These are phyloP conservation scores for Gambusia yucatana DNA, from an alignment of 2,797 vertebrate genomes.

Conservation along the genomic window DNA sequence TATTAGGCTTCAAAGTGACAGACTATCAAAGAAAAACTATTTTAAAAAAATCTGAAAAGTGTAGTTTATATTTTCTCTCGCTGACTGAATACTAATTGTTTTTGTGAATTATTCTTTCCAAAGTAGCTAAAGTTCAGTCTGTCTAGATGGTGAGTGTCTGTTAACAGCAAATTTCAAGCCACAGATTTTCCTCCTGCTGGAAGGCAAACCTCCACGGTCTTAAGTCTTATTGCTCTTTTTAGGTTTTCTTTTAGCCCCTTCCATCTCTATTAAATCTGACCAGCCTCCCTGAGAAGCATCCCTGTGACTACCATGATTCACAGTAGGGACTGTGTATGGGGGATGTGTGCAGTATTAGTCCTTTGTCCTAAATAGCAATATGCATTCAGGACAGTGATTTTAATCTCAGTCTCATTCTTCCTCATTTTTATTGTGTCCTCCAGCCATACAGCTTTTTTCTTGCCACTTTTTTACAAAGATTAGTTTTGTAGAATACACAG, in stretches of 20 bases:
- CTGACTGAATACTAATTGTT: background rate
- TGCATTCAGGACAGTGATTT: background rate
- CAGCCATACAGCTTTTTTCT: background rate
- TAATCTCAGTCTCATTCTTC: background rate
- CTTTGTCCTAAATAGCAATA: background rate
- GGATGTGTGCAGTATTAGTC: background rate
- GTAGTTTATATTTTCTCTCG: background rate
- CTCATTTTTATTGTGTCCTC: background rate
- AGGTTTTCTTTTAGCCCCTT: background rate
- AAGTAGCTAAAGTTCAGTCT: background rate
- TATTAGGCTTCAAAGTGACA: background rate
- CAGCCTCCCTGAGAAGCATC: background rate
- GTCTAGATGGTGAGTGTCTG: background rate
- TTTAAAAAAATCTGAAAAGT: background rate
- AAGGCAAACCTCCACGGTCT: background rate
- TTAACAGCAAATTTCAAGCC: background rate
- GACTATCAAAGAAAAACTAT: background rate
- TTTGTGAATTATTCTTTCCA: background rate
- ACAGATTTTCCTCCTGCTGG: background rate
- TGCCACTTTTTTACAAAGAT: background rate
- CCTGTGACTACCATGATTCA: background rate
- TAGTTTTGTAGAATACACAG: background rate
- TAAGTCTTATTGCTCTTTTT: background rate
- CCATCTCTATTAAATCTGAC: background rate
- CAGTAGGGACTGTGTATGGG: background rate